Evolutionary conservation across 2,888 invertebrate species (phyloP), one percentile per base, ranked within the genome.

Genomic region (Petrolisthes cinctipes): DNA sequence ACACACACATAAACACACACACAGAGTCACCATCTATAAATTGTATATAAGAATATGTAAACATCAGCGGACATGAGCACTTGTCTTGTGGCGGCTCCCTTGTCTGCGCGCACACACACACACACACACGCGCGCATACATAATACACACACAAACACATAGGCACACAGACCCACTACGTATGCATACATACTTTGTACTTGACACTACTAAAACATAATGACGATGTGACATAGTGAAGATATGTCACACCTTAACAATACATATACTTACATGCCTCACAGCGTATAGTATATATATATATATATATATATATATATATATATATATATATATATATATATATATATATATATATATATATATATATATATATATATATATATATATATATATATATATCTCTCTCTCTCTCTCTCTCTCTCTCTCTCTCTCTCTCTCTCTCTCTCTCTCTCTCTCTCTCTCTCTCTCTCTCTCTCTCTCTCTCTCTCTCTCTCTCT

Each of bases 401-500:
- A 37, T 1, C 0, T 37, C 2, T 37, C 37, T 37, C 37, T 1
- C 37, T 37, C 37, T 37, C 37, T 37, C 37, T 37, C 37, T 37
- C 37, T 37, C 37, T 37, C 2, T 37, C 37, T 37, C 37, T 37
- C 37, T 37, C 37, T 37, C 37, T 37, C 37, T 37, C 2, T 37
- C 37, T 37, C 37, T 37, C n/a, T 20, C 9, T 20, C 57, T 56
- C n/a, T 56, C 23, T 56, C 80, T 56, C 80, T 56, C 80, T 56
- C 80, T 56, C 80, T 56, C 80, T 56, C 56, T 56, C 80, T 56
- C 80, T 56, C 61, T 57, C 80, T 57, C 80, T 57, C 57, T 57
- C 80, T 57, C 80, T 57, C 20, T 57, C 80, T 57, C 80, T 20
- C 80, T 57, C 57, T 37, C 37, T 37, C 37, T 37, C 37, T 37